Evolutionary conservation across 1,140 invertebrate genomes (phyloP).

Genomic region (Tenebrio molitor): DNA sequence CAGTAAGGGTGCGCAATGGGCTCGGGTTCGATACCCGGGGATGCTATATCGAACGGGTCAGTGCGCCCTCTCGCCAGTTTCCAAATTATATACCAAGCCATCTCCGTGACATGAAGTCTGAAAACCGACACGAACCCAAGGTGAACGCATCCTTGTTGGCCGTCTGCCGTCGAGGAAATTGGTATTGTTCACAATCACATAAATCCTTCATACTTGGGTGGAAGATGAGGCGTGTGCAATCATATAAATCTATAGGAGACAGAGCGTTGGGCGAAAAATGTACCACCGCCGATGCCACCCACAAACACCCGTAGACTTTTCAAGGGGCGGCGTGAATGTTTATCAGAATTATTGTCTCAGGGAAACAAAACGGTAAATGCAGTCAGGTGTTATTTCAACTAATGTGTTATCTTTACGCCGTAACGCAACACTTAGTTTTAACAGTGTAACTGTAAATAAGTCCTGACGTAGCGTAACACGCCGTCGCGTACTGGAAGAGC

Average conservation of each 20-base stretch:
- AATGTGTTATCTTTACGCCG: too few relatives aligned
- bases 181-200: constrained; percentile 32
- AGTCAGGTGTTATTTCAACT: too few relatives aligned
- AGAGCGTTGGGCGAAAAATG: not conserved
- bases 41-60: constrained; percentile 45
- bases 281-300: too few relatives aligned
- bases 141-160: constrained; percentile 28
- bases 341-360: too few relatives aligned
- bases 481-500: too few relatives aligned
- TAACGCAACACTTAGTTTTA: too few relatives aligned
- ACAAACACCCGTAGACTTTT: too few relatives aligned
- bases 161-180: constrained; percentile 28
- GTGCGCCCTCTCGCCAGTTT: constrained; percentile 35
- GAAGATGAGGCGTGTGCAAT: constrained; percentile 34
- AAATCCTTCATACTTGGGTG: constrained; percentile 35
- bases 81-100: constrained; percentile 32
- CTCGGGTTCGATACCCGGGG: constrained; percentile 48
- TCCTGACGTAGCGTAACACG: too few relatives aligned
- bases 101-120: constrained; percentile 36
- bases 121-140: constrained; percentile 35
- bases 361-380: too few relatives aligned
- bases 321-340: too few relatives aligned
- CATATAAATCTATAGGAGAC: constrained; percentile 2
- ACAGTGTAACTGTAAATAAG: too few relatives aligned
- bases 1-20: constrained; percentile 36